Evolutionary conservation across 2,888 invertebrate genomes (phyloP), one percentile per base, ranked within the genome.

Genomic region (Sesia bembeciformis): DNA sequence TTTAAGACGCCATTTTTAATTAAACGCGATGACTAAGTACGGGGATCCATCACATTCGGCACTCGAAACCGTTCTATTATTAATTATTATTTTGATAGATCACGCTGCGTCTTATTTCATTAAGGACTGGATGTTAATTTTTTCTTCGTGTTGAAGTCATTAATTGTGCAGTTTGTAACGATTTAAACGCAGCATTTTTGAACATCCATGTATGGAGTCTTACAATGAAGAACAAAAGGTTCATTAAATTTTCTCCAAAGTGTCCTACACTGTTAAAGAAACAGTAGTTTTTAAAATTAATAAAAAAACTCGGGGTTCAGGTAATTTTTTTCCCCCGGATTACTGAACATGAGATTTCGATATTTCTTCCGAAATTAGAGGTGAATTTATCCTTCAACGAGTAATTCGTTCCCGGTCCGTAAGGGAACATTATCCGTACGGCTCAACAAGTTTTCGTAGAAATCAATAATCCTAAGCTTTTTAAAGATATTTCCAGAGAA

Each of bases 41-140:
- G 70, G 72, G 76, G 76, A 80, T 83, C 81, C 81, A 82, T 84
- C 84, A 82, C 81, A 71, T 77, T 76, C 76, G 78, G 74, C 72
- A 71, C 72, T 75, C 72, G 74, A 69, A 66, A 72, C 72, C 78
- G 78, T 80, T 79, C 82, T 86, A 84, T 84, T 85, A 86, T 85
- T 88, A 85, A 87, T 88, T 88, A 85, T 83, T 86, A 84, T 85
- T 87, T 84, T 88, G 86, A 89, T 87, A 77, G 87, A 87, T 88
- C 84, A 83, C 74, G 82, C 71, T 72, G 67, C 78, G 74, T 79
- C 82, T 84, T 86, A 82, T 83, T 85, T 87, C 76, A 86, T 87
- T 84, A 84, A 72, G 79, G 81, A 77, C 70, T 62, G 68, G 68
- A 74, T 72, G 71, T 70, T 69, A 71, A 71, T 72, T 76, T 78